Evolutionary conservation across 2,113 vertebrate species (phyloP).

Genomic region (Oxyruncus cristatus): DNA sequence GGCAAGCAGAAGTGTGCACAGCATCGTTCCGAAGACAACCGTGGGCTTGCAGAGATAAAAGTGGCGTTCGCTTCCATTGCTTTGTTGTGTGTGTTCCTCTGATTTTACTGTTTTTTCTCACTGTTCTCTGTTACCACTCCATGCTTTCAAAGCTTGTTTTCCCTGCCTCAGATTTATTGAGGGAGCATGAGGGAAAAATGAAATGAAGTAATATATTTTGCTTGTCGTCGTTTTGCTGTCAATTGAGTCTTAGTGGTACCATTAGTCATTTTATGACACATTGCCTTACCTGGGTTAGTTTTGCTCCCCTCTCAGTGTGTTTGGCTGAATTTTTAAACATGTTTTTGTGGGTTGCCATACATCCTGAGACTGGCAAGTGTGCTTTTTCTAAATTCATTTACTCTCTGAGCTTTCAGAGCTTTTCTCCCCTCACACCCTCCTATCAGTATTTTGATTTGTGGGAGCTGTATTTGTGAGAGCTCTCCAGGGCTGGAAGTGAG

Average conservation of each 20-base stretch:
- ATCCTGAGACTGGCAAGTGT: neutral
- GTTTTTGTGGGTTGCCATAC: neutral
- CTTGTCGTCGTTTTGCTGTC: conserved; percentile 7
- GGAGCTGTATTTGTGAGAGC: neutral
- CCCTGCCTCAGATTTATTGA: neutral
- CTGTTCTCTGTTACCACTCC: neutral
- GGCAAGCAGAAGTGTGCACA: neutral
- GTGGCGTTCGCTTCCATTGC: neutral
- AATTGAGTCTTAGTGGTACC: neutral
- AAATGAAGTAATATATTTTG: conserved; percentile 49
- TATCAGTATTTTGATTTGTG: no score
- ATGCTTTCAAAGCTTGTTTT: neutral
- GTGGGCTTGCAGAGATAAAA: neutral
- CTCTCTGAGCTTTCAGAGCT: neutral
- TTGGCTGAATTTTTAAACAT: neutral
- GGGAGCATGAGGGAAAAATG: neutral
- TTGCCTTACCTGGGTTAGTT: neutral
- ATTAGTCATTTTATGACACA: neutral
- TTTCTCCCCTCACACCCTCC: neutral
- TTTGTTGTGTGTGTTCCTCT: neutral
- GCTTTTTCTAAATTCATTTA: neutral
- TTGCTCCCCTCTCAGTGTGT: neutral
- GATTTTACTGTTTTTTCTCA: neutral
- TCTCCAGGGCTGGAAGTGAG: neutral
- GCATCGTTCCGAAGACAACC: neutral